Conservation (phyloP, 2,797 vertebrate species). For the Poliocrania exsul region DNA sequence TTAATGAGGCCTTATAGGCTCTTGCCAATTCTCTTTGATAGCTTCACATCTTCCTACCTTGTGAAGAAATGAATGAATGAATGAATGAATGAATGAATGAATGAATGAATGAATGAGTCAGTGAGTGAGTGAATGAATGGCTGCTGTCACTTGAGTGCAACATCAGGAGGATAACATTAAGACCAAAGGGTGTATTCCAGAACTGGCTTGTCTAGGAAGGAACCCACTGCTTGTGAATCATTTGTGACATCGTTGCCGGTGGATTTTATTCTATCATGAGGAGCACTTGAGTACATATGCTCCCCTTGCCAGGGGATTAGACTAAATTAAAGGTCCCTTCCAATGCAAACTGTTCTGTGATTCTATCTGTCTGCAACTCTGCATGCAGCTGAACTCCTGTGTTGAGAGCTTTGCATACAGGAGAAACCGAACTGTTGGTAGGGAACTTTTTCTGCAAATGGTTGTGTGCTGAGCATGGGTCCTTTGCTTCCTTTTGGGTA, state of each 20-base stretch:
- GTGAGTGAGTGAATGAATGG: neutral
- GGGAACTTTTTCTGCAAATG: neutral
- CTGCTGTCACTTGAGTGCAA: neutral
- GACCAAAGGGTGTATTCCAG: neutral
- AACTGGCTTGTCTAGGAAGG: neutral
- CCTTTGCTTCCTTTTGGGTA: neutral
- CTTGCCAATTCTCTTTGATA: conserved; percentile 6
- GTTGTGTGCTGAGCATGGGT: neutral
- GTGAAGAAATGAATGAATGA: neutral
- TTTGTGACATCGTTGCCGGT: neutral
- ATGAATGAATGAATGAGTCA: neutral
- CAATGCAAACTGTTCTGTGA: neutral
- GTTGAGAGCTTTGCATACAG: neutral
- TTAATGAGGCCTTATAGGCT: neutral
- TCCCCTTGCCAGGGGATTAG: neutral
- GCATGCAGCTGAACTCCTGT: neutral
- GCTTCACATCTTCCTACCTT: neutral
- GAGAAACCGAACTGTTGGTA: neutral
- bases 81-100: too few species aligned
- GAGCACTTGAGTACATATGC: neutral
- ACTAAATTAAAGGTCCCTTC: neutral
- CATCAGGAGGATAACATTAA: neutral
- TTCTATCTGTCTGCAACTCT: fast-evolving
- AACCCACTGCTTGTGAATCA: neutral
- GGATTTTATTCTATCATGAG: neutral